Evolutionary conservation across 2,888 invertebrate genomes (phyloP).

Genomic region (Pecten maximus): DNA sequence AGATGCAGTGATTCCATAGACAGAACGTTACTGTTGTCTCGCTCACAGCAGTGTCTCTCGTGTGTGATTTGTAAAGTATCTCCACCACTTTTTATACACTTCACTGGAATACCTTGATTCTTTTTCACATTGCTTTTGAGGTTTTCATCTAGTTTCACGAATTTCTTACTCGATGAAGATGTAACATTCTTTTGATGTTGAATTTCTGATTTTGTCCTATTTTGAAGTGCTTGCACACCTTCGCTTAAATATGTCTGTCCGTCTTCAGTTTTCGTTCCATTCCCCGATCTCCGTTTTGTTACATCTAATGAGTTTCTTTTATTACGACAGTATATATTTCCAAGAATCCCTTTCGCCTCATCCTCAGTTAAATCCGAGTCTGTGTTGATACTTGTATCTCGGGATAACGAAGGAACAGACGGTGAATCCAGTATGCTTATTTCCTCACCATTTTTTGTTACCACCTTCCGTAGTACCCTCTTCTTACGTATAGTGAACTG

Average conservation of each 20-base stretch:
- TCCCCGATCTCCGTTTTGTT: not conserved
- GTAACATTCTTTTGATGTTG: no score
- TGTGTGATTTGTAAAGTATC: no score
- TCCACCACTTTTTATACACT: no score
- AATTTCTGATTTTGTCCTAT: not conserved
- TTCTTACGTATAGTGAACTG: slow-evolving; percentile 74
- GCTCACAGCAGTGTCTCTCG: no score
- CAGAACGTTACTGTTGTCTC: not conserved
- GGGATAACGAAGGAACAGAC: slow-evolving; percentile 63
- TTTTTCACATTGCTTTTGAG: no score
- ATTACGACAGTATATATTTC: not conserved
- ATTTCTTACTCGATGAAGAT: no score
- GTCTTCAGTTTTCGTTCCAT: not conserved
- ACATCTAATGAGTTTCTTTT: not conserved
- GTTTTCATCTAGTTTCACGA: not conserved
- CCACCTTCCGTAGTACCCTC: slow-evolving; percentile 73
- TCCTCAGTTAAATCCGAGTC: slow-evolving; percentile 63
- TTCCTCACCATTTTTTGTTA: slow-evolving; percentile 74
- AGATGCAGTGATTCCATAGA: not conserved
- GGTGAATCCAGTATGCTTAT: slow-evolving; percentile 70
- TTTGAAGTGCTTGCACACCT: not conserved
- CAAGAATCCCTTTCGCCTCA: slow-evolving; percentile 39
- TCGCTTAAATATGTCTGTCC: not conserved
- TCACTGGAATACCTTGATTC: no score
- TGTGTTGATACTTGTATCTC: slow-evolving; percentile 70